Evolutionary conservation across 1,140 invertebrate species (phyloP).

Genomic region (Papilio dardanus): DNA sequence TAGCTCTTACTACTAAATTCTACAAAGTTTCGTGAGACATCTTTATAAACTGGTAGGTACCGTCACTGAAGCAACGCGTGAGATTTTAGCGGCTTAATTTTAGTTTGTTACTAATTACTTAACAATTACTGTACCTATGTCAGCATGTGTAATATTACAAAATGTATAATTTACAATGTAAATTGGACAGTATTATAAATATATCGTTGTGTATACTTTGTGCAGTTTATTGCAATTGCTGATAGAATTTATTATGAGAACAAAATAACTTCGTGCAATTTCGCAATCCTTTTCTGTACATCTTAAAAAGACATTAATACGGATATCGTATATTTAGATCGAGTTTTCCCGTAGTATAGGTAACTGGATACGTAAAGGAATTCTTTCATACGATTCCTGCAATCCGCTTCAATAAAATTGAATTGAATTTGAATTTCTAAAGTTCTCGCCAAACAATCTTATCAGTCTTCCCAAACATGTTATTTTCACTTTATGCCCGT

Average conservation of each 20-base stretch:
- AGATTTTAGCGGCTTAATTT: too few species aligned
- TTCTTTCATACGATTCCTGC: slow-evolving; percentile 10
- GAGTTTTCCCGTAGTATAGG: background rate
- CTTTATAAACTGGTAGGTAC: too few species aligned
- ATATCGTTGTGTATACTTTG: background rate
- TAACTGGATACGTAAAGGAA: slow-evolving; percentile 11
- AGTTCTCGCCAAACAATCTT: slow-evolving; percentile 30
- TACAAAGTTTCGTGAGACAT: too few species aligned
- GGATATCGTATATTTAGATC: background rate
- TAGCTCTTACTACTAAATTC: too few species aligned
- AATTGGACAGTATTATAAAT: background rate
- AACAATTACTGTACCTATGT: too few species aligned
- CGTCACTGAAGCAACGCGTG: too few species aligned
- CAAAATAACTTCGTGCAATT: background rate
- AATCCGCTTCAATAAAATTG: slow-evolving; percentile 27
- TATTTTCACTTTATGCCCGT: background rate
- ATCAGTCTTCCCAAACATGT: slow-evolving; percentile 27
- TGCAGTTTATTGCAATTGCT: background rate
- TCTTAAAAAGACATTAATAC: slow-evolving; percentile 1
- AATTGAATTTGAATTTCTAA: slow-evolving; percentile 25
- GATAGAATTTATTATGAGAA: background rate
- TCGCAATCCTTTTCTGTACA: background rate
- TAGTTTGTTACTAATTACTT: too few species aligned
- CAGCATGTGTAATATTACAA: too few species aligned
- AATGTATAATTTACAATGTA: too few species aligned